A percentile compares a stretch with the other conserved stretches of the same genome.
These are phyloP conservation scores for Calliphora vomitoria DNA, from an alignment of 2,888 invertebrate species.

Conservation along the genomic window DNA sequence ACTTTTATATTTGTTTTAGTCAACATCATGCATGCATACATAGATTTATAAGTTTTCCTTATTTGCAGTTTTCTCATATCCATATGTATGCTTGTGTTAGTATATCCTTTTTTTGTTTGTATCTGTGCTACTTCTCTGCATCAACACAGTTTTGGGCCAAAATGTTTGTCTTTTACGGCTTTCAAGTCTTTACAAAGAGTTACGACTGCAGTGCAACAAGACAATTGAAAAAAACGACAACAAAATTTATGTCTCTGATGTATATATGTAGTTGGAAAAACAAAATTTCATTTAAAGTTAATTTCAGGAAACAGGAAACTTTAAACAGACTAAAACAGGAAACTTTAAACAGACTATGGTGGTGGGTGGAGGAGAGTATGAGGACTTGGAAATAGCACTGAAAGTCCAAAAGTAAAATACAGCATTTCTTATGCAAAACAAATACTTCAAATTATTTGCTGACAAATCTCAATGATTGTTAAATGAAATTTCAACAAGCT, in stretches of 20 bases:
- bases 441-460: slow-evolving; percentile 4
- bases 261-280: slow-evolving; percentile 14
- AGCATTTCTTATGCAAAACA: slow-evolving; percentile 3
- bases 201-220: slow-evolving; percentile 57
- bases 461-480: slow-evolving; percentile 35
- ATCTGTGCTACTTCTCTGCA: slow-evolving; percentile 14
- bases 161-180: slow-evolving; percentile 45
- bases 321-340: neutral
- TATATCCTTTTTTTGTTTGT: neutral
- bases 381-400: neutral
- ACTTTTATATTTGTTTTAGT: neutral
- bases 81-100: neutral
- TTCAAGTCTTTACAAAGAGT: slow-evolving; percentile 61
- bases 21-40: neutral
- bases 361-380: neutral
- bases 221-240: slow-evolving; percentile 45
- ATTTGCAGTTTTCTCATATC: neutral
- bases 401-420: slow-evolving; percentile 9
- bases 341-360: slow-evolving; percentile 1
- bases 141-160: slow-evolving; percentile 45
- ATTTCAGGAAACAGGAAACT: slow-evolving; percentile 46
- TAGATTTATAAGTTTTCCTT: neutral
- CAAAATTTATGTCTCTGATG: slow-evolving; percentile 48
- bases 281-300: slow-evolving; percentile 65
- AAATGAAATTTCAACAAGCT: slow-evolving; percentile 13